Evolutionary conservation across 1,140 invertebrate genomes (phyloP).

Genomic region (Atta texana): DNA sequence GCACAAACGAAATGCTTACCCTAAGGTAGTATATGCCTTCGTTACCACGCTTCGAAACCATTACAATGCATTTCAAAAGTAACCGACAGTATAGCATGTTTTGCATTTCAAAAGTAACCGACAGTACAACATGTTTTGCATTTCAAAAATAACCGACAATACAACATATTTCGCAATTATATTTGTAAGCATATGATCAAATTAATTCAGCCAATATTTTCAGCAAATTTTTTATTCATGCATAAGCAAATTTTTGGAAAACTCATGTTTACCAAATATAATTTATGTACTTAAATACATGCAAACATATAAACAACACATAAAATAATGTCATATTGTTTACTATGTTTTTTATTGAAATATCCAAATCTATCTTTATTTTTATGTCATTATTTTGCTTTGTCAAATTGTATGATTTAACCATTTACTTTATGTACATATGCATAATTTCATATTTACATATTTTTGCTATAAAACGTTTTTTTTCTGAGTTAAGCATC

Average conservation of each 20-base stretch:
- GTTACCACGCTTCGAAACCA: slow-evolving; percentile 34
- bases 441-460: not conserved
- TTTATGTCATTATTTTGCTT: slow-evolving; percentile 10
- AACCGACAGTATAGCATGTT: not conserved
- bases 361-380: not conserved
- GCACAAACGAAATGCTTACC: slow-evolving; percentile 43
- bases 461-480: not conserved
- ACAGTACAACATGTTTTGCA: too few relatives aligned
- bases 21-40: slow-evolving; percentile 38
- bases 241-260: not conserved
- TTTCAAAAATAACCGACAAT: too few relatives aligned
- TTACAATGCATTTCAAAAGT: slow-evolving; percentile 31
- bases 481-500: not conserved
- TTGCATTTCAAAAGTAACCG: too few relatives aligned
- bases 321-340: slow-evolving; percentile 5
- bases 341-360: slow-evolving; percentile 13
- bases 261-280: not conserved
- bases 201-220: not conserved
- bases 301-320: not conserved
- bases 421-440: not conserved
- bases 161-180: not conserved
- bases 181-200: not conserved
- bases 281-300: slow-evolving; percentile 5
- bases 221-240: not conserved
- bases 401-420: not conserved